Percentiles rank a stretch among this genome's conserved stretches.
Evolutionary conservation across 2,888 invertebrate species (phyloP).

Genomic region (Sarcophaga subvicina): DNA sequence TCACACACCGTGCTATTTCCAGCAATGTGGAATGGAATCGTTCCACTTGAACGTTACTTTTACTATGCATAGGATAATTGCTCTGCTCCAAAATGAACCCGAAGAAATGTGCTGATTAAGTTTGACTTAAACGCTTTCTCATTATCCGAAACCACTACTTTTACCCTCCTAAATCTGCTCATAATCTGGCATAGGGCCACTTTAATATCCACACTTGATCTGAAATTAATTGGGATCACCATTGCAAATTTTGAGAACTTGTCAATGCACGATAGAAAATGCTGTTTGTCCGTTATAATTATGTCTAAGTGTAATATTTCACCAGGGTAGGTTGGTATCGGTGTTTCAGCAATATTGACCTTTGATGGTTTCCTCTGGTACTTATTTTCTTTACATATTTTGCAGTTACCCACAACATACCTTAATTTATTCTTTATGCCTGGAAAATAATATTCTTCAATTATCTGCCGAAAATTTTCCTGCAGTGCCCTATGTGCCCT

Average conservation of each 20-base stretch:
- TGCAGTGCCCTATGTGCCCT: constrained; percentile 26
- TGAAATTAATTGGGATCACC: too few species aligned
- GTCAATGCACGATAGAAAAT: constrained; percentile 53
- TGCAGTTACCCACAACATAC: constrained; percentile 41
- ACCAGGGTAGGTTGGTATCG: constrained; percentile 49
- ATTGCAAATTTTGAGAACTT: constrained; percentile 66
- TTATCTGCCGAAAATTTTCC: constrained; percentile 35
- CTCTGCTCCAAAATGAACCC: constrained; percentile 48
- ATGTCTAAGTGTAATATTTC: constrained; percentile 52
- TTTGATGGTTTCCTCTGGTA: constrained; percentile 61
- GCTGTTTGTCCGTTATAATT: constrained; percentile 43
- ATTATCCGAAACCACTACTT: constrained; percentile 58
- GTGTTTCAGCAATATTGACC: constrained; percentile 33
- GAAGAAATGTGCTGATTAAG: constrained; percentile 25
- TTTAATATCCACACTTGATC: too few species aligned
- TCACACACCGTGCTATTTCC: too few species aligned
- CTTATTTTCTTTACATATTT: constrained; percentile 56
- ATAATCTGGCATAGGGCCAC: constrained; percentile 48
- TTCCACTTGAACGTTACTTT: too few species aligned
- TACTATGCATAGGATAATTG: too few species aligned
- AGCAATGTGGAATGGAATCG: too few species aligned
- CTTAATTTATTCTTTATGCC: constrained; percentile 41
- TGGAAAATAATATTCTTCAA: constrained; percentile 52
- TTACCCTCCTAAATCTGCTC: constrained; percentile 46
- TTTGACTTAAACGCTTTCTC: constrained; percentile 50